Conservation (phyloP, 2,888 invertebrate genomes). For the Palloptera scutellata region DNA sequence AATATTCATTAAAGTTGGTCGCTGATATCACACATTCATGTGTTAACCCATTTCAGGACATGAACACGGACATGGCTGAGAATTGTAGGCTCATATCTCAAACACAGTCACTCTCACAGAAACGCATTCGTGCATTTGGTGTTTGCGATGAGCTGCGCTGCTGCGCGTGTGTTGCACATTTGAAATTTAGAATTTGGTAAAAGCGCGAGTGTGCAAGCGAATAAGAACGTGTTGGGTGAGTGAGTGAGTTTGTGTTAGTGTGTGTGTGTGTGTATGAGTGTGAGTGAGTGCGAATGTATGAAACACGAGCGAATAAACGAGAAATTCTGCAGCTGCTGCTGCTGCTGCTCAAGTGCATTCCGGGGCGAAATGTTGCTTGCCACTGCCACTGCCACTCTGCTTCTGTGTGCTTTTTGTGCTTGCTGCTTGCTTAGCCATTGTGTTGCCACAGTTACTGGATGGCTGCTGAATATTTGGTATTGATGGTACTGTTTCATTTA, state of each 20-base stretch:
- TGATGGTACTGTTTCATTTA: too few relatives aligned
- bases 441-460: too few relatives aligned
- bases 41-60: constrained; percentile 25
- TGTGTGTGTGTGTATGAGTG: constrained; percentile 10
- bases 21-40: constrained; percentile 18
- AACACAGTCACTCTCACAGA: too few relatives aligned
- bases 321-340: background rate
- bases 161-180: background rate
- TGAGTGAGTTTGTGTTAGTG: constrained; percentile 1
- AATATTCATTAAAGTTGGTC: constrained; percentile 24
- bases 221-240: background rate
- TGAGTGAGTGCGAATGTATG: constrained; percentile 20
- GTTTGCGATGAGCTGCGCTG: background rate
- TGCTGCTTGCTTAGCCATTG: too few relatives aligned
- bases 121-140: background rate
- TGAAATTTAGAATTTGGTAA: constrained; percentile 15
- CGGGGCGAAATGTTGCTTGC: too few relatives aligned
- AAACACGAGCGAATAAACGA: background rate
- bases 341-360: too few relatives aligned
- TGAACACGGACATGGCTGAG: background rate
- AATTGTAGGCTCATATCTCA: too few relatives aligned
- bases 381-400: too few relatives aligned
- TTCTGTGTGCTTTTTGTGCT: too few relatives aligned
- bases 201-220: background rate
- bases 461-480: too few relatives aligned